phyloP scores from a whole-genome alignment of 2,888 invertebrate species.

The Rhamphomyia laevipes region DNA sequence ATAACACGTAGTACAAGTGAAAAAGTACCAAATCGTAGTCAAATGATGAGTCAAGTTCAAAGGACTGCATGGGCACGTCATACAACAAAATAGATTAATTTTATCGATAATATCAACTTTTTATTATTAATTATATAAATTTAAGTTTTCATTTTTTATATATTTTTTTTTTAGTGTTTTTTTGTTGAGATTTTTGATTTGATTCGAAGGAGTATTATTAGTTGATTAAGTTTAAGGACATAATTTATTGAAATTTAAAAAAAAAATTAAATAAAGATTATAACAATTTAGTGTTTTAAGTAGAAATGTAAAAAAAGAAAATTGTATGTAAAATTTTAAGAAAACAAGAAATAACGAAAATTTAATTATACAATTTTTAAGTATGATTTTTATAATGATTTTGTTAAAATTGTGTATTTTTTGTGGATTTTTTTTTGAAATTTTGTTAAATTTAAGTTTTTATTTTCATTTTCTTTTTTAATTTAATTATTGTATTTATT shows the following conservation, averaged over 20 bases:
- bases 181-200: not conserved
- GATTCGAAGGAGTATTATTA: not conserved
- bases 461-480: too few species aligned
- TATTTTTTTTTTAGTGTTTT: not conserved
- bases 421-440: not conserved
- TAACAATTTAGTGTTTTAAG: too few species aligned
- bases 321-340: too few species aligned
- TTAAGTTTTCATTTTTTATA: not conserved
- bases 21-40: conserved; percentile 73
- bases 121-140: not conserved
- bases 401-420: not conserved
- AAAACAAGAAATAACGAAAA: too few species aligned
- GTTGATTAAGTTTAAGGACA: not conserved
- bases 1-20: conserved; percentile 74
- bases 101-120: not conserved
- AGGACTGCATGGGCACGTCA: conserved; percentile 77
- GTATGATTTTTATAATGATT: too few species aligned
- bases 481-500: too few species aligned
- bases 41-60: conserved; percentile 71
- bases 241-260: too few species aligned
- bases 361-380: too few species aligned
- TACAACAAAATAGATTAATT: conserved; percentile 57
- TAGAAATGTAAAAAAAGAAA: too few species aligned
- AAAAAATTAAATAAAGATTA: too few species aligned
- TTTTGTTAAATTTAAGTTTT: not conserved